A percentile compares a stretch with the other conserved stretches of the same genome.
These are phyloP conservation scores for Petroica traversi DNA, from an alignment of 2,113 vertebrate species.

Conservation along the genomic window DNA sequence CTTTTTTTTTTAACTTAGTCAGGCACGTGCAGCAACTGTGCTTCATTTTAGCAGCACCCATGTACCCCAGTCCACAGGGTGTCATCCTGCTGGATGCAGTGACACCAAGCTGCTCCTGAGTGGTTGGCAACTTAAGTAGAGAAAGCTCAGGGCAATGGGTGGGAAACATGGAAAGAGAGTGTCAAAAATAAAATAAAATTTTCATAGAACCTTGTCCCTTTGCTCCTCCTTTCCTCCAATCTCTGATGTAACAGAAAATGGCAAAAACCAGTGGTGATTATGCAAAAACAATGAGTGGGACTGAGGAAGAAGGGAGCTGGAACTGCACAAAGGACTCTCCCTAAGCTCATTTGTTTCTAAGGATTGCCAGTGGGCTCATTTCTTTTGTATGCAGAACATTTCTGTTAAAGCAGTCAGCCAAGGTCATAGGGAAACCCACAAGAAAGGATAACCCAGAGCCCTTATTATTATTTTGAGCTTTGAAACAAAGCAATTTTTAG, in stretches of 20 bases:
- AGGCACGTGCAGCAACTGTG: not conserved
- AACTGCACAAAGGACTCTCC: not conserved
- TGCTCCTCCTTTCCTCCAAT: not conserved
- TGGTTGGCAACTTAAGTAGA: not conserved
- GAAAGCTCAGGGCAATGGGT: not conserved
- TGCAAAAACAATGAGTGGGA: not conserved
- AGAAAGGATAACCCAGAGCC: conserved; percentile 1
- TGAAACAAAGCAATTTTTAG: not conserved
- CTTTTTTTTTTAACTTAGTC: not conserved
- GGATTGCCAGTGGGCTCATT: not conserved
- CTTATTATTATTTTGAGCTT: conserved; percentile 39
- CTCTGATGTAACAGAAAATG: not conserved
- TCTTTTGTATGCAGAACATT: not conserved
- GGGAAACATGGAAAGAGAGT: not conserved
- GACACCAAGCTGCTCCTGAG: not conserved
- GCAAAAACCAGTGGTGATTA: not conserved
- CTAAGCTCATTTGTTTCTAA: conserved; percentile 24
- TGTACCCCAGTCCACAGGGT: not conserved
- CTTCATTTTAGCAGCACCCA: not conserved
- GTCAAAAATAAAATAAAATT: not conserved
- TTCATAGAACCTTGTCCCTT: not conserved
- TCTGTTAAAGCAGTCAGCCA: not conserved
- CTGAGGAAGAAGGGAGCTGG: not conserved
- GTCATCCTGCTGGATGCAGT: not conserved
- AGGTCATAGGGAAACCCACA: conserved; percentile 43